Percentiles rank a stretch among this genome's conserved stretches.
Evolutionary conservation across 2,113 vertebrate species (phyloP).

Genomic region (Chiloscyllium plagiosum): DNA sequence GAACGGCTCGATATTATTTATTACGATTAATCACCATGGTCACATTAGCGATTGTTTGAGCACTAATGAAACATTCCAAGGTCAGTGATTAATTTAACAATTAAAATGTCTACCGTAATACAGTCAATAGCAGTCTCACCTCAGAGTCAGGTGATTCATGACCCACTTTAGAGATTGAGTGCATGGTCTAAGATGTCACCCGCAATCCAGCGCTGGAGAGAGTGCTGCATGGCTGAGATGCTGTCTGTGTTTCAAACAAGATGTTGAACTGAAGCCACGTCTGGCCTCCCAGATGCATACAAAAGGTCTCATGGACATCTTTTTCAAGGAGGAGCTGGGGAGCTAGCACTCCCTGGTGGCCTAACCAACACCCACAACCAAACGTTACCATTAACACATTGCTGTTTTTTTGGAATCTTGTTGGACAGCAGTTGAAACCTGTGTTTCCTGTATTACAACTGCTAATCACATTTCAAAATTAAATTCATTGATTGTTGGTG

Average conservation of each 20-base stretch:
- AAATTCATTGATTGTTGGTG: neutral
- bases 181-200: neutral
- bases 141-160: neutral
- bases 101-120: neutral
- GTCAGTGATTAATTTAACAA: neutral
- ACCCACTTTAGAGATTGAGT: neutral
- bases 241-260: neutral
- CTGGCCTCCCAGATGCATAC: neutral
- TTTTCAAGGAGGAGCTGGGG: neutral
- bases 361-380: neutral
- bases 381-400: neutral
- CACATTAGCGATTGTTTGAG: neutral
- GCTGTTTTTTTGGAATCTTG: neutral
- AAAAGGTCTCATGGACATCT: neutral
- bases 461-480: neutral
- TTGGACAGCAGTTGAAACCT: neutral
- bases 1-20: neutral
- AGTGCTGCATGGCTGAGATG: neutral
- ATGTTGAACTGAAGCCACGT: neutral
- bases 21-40: neutral
- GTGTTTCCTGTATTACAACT: neutral
- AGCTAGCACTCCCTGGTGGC: no score
- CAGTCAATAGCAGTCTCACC: neutral
- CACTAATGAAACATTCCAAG: neutral
- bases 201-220: neutral